These are phyloP conservation scores for Eonycteris spelaea DNA, from an alignment of 2,113 vertebrate species.

Conservation along the genomic window DNA sequence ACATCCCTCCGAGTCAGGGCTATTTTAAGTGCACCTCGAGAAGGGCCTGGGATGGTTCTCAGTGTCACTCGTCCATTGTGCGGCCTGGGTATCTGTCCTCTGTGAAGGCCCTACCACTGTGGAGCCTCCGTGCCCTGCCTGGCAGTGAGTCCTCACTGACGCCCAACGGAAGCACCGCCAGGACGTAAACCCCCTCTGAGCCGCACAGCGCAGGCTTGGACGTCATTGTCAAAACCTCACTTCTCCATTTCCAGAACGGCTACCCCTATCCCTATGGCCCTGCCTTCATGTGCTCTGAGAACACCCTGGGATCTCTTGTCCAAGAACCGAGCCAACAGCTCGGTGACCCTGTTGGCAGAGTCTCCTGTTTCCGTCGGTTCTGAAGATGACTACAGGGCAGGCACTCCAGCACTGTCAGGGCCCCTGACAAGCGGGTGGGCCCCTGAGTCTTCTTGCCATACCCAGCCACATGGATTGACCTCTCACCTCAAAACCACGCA, in stretches of 20 bases:
- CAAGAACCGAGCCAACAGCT: constrained; percentile 48
- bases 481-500: not conserved
- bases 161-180: constrained; percentile 62
- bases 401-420: not conserved
- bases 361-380: not conserved
- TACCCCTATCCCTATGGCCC: constrained; percentile 30
- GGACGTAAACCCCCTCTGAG: constrained; percentile 56
- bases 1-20: not conserved
- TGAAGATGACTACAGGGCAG: not conserved
- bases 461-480: not conserved
- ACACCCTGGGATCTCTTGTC: constrained; percentile 51
- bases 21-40: not conserved
- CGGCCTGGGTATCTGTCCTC: not conserved
- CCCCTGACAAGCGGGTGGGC: not conserved
- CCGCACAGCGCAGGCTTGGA: constrained; percentile 30
- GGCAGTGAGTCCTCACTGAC: constrained; percentile 32
- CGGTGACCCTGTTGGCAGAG: not conserved
- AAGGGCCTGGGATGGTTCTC: not conserved
- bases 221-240: constrained; percentile 70
- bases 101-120: not conserved
- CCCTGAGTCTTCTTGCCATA: not conserved
- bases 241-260: constrained; percentile 71
- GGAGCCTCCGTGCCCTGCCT: not conserved
- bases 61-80: not conserved
- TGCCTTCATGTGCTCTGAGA: constrained; percentile 59